Percentiles rank a stretch among this genome's conserved stretches.
These are phyloP conservation scores for Nowickia ferox DNA, from an alignment of 2,888 invertebrate species.

Conservation along the genomic window DNA sequence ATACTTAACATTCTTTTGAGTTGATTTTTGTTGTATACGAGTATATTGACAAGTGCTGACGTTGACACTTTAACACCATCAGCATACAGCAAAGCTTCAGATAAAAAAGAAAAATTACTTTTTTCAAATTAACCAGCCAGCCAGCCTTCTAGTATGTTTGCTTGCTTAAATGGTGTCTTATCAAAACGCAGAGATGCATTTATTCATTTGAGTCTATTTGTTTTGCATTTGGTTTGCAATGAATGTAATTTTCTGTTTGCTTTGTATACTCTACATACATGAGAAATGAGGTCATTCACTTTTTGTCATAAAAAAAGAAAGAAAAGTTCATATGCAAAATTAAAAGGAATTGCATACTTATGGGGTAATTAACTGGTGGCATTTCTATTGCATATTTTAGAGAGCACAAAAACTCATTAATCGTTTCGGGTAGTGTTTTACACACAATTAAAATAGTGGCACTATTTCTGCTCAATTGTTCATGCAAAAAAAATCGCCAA, in stretches of 20 bases:
- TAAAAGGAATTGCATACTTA: slow-evolving; percentile 44
- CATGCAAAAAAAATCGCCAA: not conserved
- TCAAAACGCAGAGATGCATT: slow-evolving; percentile 70
- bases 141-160: slow-evolving; percentile 29
- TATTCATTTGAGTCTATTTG: slow-evolving; percentile 70
- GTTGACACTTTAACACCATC: slow-evolving; percentile 73
- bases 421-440: slow-evolving; percentile 43
- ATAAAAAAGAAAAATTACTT: slow-evolving; percentile 21
- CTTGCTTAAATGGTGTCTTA: slow-evolving; percentile 69
- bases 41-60: slow-evolving; percentile 73
- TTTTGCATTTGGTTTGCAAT: slow-evolving; percentile 56
- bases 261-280: slow-evolving; percentile 16
- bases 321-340: slow-evolving; percentile 18
- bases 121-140: slow-evolving; percentile 12
- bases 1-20: slow-evolving; percentile 61
- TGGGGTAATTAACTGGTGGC: slow-evolving; percentile 30
- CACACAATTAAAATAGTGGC: slow-evolving; percentile 1
- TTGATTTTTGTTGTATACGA: slow-evolving; percentile 44
- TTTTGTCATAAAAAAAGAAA: slow-evolving; percentile 34
- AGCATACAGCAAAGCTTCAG: slow-evolving; percentile 13
- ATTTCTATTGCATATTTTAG: slow-evolving; percentile 39
- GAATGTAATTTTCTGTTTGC: slow-evolving; percentile 26
- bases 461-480: not conserved
- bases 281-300: slow-evolving; percentile 73
- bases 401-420: slow-evolving; percentile 21